These are phyloP conservation scores for Aurelia sp. DNA, from an alignment of 30 jellyfish, hydroid and myxozoan species.

Conservation along the genomic window DNA sequence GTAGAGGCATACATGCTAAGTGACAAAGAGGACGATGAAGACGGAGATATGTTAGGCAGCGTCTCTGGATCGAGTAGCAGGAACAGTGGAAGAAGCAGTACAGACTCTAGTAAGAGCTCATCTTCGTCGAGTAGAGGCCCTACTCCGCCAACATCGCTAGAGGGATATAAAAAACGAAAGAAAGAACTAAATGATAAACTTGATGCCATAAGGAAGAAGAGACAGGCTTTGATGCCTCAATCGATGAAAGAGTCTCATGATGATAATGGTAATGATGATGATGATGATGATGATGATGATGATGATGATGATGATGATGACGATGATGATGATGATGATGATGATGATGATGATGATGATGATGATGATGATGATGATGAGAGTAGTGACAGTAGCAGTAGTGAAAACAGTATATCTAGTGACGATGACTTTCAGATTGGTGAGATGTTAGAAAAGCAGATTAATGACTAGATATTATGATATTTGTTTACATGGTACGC, in stretches of 20 bases:
- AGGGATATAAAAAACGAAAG: not conserved
- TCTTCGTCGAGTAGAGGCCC: slow-evolving; percentile 7
- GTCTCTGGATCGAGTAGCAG: slow-evolving; percentile 80
- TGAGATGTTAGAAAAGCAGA: slow-evolving; percentile 46
- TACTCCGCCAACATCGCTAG: not conserved
- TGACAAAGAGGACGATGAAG: slow-evolving; percentile 57
- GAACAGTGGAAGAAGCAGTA: slow-evolving; percentile 53
- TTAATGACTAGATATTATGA: not conserved
- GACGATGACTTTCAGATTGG: slow-evolving; percentile 47
- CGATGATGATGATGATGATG: not conserved
- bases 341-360: too few relatives aligned
- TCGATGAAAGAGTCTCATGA: not conserved
- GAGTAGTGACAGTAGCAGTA: slow-evolving; percentile 44
- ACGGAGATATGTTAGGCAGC: slow-evolving; percentile 56
- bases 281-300: too few relatives aligned
- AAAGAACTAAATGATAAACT: slow-evolving; percentile 14
- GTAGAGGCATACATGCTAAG: slow-evolving; percentile 92
- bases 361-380: not conserved
- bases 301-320: not conserved
- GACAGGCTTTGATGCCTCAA: slow-evolving; percentile 19
- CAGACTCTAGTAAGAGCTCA: slow-evolving; percentile 18
- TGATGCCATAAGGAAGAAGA: slow-evolving; percentile 4
- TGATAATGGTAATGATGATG: not conserved
- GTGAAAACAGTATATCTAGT: slow-evolving; percentile 39
- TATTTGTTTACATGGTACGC: too few relatives aligned